These are phyloP conservation scores for Ephydatia muelleri DNA, from an alignment of 37 sponge, comb jelly and placozoan species.

Conservation along the genomic window DNA sequence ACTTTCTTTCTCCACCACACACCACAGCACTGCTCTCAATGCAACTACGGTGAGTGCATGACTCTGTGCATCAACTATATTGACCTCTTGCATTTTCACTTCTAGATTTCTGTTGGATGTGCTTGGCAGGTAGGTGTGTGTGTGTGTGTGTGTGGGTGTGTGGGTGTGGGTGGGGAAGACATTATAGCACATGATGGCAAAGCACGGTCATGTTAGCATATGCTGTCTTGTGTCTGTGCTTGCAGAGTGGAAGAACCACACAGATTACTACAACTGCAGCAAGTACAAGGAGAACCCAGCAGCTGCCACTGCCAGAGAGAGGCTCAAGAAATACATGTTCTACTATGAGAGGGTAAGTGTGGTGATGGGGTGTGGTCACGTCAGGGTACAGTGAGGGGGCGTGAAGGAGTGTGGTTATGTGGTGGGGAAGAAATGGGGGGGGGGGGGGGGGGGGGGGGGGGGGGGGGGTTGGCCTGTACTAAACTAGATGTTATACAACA, in stretches of 20 bases:
- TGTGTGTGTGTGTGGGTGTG: no score
- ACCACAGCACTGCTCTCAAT: slow-evolving; percentile 47
- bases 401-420: neutral
- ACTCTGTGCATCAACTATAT: neutral
- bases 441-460: neutral
- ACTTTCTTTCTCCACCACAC: neutral
- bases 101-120: slow-evolving; percentile 90
- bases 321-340: slow-evolving; percentile 84
- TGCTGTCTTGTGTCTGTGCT: neutral
- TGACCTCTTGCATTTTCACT: neutral
- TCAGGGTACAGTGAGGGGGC: no score
- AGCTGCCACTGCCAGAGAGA: slow-evolving; percentile 45
- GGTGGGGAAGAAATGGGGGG: neutral
- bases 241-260: slow-evolving; percentile 73
- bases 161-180: no score
- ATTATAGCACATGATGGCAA: slow-evolving; percentile 3
- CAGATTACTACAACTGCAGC: slow-evolving; percentile 87
- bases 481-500: no score
- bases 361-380: no score
- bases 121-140: no score
- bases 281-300: slow-evolving; percentile 64
- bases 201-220: neutral
- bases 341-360: slow-evolving; percentile 38
- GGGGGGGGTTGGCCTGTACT: no score
- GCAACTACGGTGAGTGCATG: slow-evolving; percentile 47